Evolutionary conservation across 2,797 vertebrate genomes (phyloP), one percentile per base, ranked within the genome.

Genomic region (Melopsittacus undulatus): DNA sequence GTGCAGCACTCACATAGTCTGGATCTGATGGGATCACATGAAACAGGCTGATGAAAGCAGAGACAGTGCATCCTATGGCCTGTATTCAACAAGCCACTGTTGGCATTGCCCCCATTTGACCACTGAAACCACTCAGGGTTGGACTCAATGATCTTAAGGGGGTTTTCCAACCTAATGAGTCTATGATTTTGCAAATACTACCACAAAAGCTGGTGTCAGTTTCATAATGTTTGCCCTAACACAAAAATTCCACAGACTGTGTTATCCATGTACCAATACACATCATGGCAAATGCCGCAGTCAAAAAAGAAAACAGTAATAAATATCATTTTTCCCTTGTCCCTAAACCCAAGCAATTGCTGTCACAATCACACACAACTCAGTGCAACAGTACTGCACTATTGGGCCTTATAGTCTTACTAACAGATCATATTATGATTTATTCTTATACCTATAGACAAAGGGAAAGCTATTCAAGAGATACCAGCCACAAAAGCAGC

Each of bases 21-120:
- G 3, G 20, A 18, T 56, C 19, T 7, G 36, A 64, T 45, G 10
- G 24, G 27, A 36, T 7, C 11, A 7, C 24, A 3, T 0, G 0
- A 45, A 52, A 54, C 83, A 51, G 27, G 46, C 4, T 21, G n/a
- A 42, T 15, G 40, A 49, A 57, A 12, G 24, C 64, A 56, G 78
- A 74, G 30, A 12, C 42, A 59, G 45, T 13, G 52, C 63, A 40
- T 51, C 40, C 72, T 2, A 7, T 0, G 12, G 64, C 34, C 38
- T 15, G 7, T 13, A 15, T 5, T 29, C 64, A 45, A 63, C 42
- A 13, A 18, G 14, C 17, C 74, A 64, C n/a, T 10, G 5, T 57
- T 20, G 56, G 11, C 7, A 26, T 8, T 12, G 2, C 26, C 34
- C 27, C 45, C 72, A 17, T 16, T 64, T 22, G 29, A 52, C 12